Evolutionary conservation across 2,113 vertebrate genomes (phyloP).

Genomic region (Rhodinocichla rosea): DNA sequence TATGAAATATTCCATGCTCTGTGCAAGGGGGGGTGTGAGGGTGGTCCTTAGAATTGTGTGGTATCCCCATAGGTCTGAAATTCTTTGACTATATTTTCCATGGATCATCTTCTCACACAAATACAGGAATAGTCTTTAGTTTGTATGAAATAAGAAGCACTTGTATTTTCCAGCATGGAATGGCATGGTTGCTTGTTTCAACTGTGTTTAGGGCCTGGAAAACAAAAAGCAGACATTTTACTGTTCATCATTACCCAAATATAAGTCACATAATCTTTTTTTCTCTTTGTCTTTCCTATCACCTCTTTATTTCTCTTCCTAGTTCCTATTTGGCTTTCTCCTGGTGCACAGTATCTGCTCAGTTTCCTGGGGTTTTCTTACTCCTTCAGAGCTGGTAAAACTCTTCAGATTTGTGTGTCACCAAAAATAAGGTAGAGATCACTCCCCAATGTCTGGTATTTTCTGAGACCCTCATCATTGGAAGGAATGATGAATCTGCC

Average conservation of each 20-base stretch:
- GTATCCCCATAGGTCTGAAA: conserved; percentile 44
- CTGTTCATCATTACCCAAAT: neutral
- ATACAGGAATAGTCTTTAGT: neutral
- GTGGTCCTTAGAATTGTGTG: neutral
- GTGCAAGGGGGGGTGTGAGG: neutral
- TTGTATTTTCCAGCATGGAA: neutral
- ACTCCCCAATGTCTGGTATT: neutral
- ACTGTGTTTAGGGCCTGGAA: conserved; percentile 60
- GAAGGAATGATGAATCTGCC: too few relatives aligned
- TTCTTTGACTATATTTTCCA: neutral
- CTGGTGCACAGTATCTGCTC: neutral
- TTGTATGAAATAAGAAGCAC: neutral
- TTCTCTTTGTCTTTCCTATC: neutral
- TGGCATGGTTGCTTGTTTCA: neutral
- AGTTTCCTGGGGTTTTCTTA: neutral
- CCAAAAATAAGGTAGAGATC: neutral
- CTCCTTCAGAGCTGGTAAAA: neutral
- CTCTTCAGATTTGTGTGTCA: neutral
- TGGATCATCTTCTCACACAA: conserved; percentile 64
- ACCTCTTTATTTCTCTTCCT: neutral
- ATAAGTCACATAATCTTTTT: neutral
- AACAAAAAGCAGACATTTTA: neutral
- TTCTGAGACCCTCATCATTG: too few relatives aligned
- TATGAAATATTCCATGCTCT: neutral
- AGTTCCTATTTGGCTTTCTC: neutral